Conservation (phyloP, 1,140 invertebrate genomes). For the Diuraphis noxia region DNA sequence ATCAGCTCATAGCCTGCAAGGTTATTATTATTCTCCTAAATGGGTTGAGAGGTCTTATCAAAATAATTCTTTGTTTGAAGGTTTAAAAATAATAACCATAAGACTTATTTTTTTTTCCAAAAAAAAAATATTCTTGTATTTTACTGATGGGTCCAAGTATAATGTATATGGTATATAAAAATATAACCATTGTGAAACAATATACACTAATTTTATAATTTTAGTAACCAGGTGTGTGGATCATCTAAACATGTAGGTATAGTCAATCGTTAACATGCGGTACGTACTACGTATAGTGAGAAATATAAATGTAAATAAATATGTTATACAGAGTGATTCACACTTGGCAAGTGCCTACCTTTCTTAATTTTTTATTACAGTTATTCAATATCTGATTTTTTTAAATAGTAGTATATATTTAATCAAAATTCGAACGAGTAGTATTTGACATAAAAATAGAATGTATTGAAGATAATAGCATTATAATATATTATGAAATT, state of each 20-base stretch:
- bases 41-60: background rate
- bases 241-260: no score
- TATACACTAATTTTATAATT: background rate
- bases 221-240: background rate
- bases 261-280: no score
- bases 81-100: background rate
- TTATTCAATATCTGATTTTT: no score
- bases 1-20: background rate
- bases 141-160: background rate
- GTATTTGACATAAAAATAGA: background rate
- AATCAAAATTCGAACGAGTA: background rate
- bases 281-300: no score
- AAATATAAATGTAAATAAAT: no score
- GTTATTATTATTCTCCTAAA: background rate
- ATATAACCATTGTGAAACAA: background rate
- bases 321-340: no score
- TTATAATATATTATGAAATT: background rate
- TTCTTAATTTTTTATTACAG: background rate
- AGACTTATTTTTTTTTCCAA: background rate
- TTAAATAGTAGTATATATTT: no score
- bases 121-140: background rate
- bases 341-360: background rate
- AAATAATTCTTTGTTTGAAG: slow-evolving; percentile 24
- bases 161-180: background rate
- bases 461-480: background rate